phyloP scores from a whole-genome alignment of 2,113 vertebrate genomes.

The Mus pahari region DNA sequence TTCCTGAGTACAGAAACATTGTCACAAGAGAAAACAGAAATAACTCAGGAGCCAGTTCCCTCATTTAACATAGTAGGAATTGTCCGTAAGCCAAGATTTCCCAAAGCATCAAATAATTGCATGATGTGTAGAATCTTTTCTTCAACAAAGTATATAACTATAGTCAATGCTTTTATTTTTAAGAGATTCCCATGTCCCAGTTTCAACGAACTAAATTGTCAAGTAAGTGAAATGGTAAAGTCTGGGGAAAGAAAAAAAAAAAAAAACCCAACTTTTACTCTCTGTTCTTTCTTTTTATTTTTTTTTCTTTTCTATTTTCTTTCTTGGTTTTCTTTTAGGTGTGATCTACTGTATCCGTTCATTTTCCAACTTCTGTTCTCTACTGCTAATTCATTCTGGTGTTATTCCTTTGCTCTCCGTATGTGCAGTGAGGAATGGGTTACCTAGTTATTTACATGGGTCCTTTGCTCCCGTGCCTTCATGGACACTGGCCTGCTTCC shows the following conservation, averaged over 20 bases:
- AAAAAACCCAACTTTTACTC: background rate
- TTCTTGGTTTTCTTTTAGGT: background rate
- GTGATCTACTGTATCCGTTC: background rate
- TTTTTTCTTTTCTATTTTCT: background rate
- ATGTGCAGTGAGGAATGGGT: background rate
- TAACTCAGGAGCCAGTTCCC: constrained; percentile 54
- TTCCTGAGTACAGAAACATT: constrained; percentile 35
- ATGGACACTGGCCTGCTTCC: background rate
- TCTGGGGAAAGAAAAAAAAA: background rate
- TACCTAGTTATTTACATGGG: background rate
- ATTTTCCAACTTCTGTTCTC: background rate
- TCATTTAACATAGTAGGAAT: constrained; percentile 56
- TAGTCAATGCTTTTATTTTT: constrained; percentile 15
- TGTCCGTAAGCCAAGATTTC: constrained; percentile 31
- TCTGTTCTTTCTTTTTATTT: background rate
- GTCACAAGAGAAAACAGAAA: background rate
- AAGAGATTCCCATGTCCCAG: background rate
- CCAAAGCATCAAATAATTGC: constrained; percentile 38
- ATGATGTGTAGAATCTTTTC: background rate
- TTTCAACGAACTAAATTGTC: constrained; percentile 25
- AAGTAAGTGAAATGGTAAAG: constrained; percentile 16
- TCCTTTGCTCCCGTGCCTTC: background rate
- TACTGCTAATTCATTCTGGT: background rate
- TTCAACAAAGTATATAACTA: constrained; percentile 52
- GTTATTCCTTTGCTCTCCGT: background rate